phyloP scores from a whole-genome alignment of 2,888 invertebrate species.

The Rhamphomyia laevipes region DNA sequence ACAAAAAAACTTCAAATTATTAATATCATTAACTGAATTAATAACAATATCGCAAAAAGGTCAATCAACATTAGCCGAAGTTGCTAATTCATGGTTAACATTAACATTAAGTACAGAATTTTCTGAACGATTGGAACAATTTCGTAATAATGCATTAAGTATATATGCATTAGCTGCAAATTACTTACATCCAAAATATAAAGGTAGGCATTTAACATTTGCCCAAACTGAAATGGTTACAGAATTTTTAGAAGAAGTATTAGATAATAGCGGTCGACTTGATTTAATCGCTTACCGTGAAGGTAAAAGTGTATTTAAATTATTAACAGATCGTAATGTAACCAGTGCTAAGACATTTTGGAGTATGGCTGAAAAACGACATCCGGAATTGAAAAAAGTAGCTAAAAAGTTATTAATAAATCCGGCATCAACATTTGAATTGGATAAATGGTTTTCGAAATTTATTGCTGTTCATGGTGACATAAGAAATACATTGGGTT shows the following conservation, averaged over 20 bases:
- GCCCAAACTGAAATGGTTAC: constrained; percentile 4
- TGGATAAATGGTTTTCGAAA: constrained; percentile 6
- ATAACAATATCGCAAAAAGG: constrained; percentile 6
- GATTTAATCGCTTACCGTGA: constrained; percentile 2
- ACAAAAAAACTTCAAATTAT: neutral
- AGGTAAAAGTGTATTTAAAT: constrained; percentile 2
- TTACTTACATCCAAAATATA: constrained; percentile 6
- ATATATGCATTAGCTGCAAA: constrained; percentile 4
- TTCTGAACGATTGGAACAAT: neutral
- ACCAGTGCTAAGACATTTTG: constrained; percentile 5
- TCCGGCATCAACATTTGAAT: constrained; percentile 4
- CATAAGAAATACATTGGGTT: constrained; percentile 4
- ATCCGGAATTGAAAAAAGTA: neutral
- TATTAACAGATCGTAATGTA: constrained; percentile 1
- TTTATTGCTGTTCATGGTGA: neutral
- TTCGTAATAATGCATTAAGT: constrained; percentile 1
- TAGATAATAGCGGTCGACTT: constrained; percentile 1
- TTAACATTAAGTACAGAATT: constrained; percentile 1
- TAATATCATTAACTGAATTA: constrained; percentile 3
- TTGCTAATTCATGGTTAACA: constrained; percentile 4
- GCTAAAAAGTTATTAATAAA: constrained; percentile 2
- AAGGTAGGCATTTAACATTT: neutral
- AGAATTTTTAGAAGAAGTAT: constrained; percentile 2
- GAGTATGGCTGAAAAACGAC: constrained; percentile 5
- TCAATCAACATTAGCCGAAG: constrained; percentile 2